A percentile compares a stretch with the other conserved stretches of the same genome.
Conservation (phyloP, 1,140 invertebrate species). For the Eupeodes corollae region DNA sequence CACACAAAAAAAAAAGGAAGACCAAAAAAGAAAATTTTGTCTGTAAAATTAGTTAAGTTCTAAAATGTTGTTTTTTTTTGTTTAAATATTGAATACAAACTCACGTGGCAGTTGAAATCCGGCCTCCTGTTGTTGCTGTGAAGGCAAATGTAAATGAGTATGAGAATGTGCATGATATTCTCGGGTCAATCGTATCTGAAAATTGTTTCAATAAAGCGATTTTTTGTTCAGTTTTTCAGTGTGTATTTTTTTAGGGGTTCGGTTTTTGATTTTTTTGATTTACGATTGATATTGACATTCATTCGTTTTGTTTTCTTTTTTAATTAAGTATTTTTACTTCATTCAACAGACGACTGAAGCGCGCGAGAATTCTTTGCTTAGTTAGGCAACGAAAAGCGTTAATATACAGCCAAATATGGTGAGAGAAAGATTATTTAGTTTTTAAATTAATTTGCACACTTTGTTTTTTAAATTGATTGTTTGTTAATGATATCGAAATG, state of each 20-base stretch:
- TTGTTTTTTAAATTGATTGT: not conserved
- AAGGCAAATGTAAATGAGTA: conserved; percentile 82
- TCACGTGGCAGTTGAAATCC: conserved; percentile 40
- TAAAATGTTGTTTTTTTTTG: conserved; percentile 1
- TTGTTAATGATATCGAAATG: not conserved
- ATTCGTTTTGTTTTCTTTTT: not conserved
- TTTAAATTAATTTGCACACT: too few relatives aligned
- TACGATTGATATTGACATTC: not conserved
- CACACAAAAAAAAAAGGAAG: not conserved
- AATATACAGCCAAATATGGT: too few relatives aligned
- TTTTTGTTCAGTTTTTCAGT: conserved; percentile 8
- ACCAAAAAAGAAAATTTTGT: not conserved
- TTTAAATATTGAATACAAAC: conserved; percentile 31
- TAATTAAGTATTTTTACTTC: too few relatives aligned
- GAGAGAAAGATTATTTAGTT: too few relatives aligned
- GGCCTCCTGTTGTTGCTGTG: conserved; percentile 63
- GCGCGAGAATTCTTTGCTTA: too few relatives aligned
- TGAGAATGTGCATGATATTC: conserved; percentile 51
- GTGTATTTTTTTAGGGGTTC: not conserved
- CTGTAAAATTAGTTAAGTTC: conserved; percentile 5
- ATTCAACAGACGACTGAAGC: too few relatives aligned
- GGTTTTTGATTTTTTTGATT: not conserved
- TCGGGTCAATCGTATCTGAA: conserved; percentile 40
- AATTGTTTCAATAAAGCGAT: conserved; percentile 23
- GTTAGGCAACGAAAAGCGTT: too few relatives aligned